These are phyloP conservation scores for Tangara arthus DNA, from an alignment of 2,797 vertebrate species.

Conservation along the genomic window DNA sequence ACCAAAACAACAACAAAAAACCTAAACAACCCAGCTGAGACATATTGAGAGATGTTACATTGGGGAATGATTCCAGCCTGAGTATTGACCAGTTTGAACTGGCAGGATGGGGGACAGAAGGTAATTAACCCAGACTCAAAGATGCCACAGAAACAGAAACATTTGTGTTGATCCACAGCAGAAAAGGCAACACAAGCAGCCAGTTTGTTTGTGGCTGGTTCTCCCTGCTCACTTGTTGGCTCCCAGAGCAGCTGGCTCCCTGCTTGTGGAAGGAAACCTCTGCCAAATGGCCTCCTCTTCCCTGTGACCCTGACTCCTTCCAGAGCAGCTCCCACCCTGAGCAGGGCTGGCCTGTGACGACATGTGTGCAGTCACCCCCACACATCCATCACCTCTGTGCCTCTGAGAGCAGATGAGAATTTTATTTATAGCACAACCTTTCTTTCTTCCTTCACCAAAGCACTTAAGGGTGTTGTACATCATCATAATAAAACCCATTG, in stretches of 20 bases:
- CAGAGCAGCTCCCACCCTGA: not conserved
- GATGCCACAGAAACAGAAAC: not conserved
- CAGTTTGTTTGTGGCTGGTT: not conserved
- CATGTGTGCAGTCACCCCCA: not conserved
- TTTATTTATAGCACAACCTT: constrained; percentile 51
- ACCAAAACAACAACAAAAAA: not conserved
- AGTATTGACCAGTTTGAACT: not conserved
- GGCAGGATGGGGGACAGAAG: not conserved
- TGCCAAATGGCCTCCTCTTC: not conserved
- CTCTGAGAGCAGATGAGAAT: not conserved
- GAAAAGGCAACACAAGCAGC: not conserved
- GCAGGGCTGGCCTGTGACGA: not conserved
- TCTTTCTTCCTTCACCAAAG: constrained; percentile 10
- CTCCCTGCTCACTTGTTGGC: not conserved
- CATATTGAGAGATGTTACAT: rapidly evolving
- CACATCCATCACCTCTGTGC: not conserved
- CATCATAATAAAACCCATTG: constrained; percentile 18
- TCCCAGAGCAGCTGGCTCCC: not conserved
- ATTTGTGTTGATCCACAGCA: not conserved
- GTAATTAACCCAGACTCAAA: not conserved
- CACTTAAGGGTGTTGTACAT: constrained; percentile 46
- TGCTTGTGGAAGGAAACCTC: not conserved
- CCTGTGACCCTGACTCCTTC: not conserved
- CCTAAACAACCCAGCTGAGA: not conserved
- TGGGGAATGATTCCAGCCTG: not conserved